Base-by-base conservation (phyloP, 1,140 invertebrate genomes). In the Hycleus phaleratus region DNA sequence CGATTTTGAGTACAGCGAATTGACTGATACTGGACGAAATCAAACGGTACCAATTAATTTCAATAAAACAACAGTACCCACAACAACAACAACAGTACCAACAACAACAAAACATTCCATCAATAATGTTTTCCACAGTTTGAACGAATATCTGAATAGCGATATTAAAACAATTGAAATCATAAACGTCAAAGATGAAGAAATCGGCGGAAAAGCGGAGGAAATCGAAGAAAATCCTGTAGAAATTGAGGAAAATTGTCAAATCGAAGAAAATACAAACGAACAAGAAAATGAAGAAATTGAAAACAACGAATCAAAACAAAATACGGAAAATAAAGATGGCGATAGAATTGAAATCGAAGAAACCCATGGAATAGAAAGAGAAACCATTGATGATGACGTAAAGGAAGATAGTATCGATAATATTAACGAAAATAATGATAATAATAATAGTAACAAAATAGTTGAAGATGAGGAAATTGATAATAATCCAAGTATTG, bases 1-100 rank as follows among this genome's bases (percentile, higher is more conserved):
- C 75, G 89, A 92, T 69, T 88, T 93, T 75, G 90, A 93, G 75
- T 82, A 85, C 69, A 83, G 83, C 71, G 82, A 87, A 80, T 57
- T 63, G 44, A 60, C 59, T 10, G 62, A 63, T 38, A 46, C 42
- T 32, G 46, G 47, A 4, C 46, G n/a, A 58, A 51, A 52, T 9
- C 49, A 25, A 54, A 56, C 32, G 18, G 18, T 18, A 18, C 18
- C 18, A 18, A 18, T 18, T 1, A 18, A 18, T 18, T 18, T 18
- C 18, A 18, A 18, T 18, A 18, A 18, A 48, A 50, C 18, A 39
- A 62, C 38, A 60, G 61, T 42, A 55, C 49, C 9, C 49, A 50
- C 42, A 50, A 32, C 11, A 54, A 48, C 40, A 56, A 46, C 11
- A 49, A 18, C 50, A 40, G 10, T 43, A 38, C 24, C 57, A 32